phyloP scores from a whole-genome alignment of 2,113 vertebrate genomes.

The Silurus meridionalis region DNA sequence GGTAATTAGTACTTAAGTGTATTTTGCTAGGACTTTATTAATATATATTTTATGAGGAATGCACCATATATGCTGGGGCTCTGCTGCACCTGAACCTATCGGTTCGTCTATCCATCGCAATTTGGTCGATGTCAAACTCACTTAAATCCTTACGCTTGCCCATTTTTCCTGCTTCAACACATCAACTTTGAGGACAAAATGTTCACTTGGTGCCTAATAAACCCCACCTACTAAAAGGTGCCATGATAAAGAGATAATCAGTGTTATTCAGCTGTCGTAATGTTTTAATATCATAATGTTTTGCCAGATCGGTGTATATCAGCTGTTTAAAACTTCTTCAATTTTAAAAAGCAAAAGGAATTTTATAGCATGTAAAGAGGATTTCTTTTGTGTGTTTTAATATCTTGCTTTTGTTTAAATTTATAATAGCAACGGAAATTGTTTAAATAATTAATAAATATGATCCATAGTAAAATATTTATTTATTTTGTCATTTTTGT shows the following conservation, averaged over 20 bases:
- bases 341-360: background rate
- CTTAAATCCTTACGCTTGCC: too few relatives aligned
- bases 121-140: too few relatives aligned
- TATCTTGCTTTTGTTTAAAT: background rate
- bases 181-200: too few relatives aligned
- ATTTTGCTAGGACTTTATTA: background rate
- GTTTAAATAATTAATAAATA: background rate
- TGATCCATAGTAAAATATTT: background rate
- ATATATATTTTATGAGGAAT: background rate
- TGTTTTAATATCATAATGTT: too few relatives aligned
- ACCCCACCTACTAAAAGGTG: too few relatives aligned
- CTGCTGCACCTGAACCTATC: background rate
- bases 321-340: background rate
- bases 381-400: background rate
- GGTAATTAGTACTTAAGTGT: background rate
- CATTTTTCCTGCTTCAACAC: too few relatives aligned
- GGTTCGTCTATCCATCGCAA: too few relatives aligned
- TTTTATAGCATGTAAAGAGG: background rate
- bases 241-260: too few relatives aligned
- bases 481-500: background rate
- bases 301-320: too few relatives aligned
- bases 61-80: background rate
- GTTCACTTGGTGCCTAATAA: too few relatives aligned
- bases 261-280: too few relatives aligned
- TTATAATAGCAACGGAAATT: background rate